phyloP scores from a whole-genome alignment of 2,888 invertebrate species.

The Leptinotarsa peninsularis region DNA sequence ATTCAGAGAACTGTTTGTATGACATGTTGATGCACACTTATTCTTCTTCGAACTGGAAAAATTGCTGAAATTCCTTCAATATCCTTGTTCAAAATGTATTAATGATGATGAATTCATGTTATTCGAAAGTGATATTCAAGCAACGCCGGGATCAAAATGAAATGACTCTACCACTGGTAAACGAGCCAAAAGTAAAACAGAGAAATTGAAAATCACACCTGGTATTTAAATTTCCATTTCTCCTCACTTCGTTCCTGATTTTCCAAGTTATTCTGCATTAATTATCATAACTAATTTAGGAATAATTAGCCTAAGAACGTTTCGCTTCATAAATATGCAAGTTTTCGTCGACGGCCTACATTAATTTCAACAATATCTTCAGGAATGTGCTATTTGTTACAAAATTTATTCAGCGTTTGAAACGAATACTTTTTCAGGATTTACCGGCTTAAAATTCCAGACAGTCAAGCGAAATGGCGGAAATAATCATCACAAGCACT shows the following conservation, averaged over 20 bases:
- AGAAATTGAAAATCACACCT: conserved; percentile 46
- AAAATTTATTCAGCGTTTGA: conserved; percentile 4
- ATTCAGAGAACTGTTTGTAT: too few relatives aligned
- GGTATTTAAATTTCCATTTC: conserved; percentile 53
- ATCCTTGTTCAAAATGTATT: too few relatives aligned
- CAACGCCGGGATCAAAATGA: too few relatives aligned
- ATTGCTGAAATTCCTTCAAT: too few relatives aligned
- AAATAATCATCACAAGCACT: conserved; percentile 5
- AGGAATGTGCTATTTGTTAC: conserved; percentile 13
- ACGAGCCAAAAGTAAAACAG: background rate
- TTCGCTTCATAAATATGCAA: conserved; percentile 54
- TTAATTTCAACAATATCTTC: background rate
- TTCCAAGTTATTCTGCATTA: conserved; percentile 51
- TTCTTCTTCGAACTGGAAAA: too few relatives aligned
- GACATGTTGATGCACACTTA: too few relatives aligned
- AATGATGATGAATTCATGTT: too few relatives aligned
- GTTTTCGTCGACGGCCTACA: conserved; percentile 23
- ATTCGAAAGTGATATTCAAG: too few relatives aligned
- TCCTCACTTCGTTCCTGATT: conserved; percentile 47
- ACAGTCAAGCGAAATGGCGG: background rate
- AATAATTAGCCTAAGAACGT: conserved; percentile 53
- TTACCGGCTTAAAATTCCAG: background rate
- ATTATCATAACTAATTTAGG: conserved; percentile 56
- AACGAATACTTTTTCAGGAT: conserved; percentile 11
- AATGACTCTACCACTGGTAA: too few relatives aligned